These are phyloP conservation scores for Cheilosia vulpina DNA, from an alignment of 2,888 invertebrate genomes.

Conservation along the genomic window DNA sequence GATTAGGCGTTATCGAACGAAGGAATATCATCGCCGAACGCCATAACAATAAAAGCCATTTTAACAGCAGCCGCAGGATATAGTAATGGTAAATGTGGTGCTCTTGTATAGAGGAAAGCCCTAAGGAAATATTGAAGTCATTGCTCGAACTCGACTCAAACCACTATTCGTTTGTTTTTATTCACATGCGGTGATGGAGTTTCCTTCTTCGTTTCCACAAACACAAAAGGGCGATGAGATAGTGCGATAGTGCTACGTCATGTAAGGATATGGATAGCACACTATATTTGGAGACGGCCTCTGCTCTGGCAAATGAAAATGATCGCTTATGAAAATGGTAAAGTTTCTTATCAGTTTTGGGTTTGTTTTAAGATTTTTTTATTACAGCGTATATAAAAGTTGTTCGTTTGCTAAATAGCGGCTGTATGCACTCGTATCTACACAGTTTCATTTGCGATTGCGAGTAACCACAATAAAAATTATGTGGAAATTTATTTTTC, in stretches of 20 bases:
- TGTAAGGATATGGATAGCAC: constrained; percentile 13
- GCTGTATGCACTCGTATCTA: background rate
- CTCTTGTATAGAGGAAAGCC: constrained; percentile 56
- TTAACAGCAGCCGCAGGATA: constrained; percentile 67
- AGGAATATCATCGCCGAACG: constrained; percentile 75
- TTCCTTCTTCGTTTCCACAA: constrained; percentile 41
- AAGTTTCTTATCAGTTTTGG: constrained; percentile 66
- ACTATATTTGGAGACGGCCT: constrained; percentile 4
- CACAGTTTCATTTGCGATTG: too few species aligned
- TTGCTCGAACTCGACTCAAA: constrained; percentile 52
- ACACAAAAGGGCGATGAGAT: constrained; percentile 67
- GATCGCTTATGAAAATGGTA: constrained; percentile 73
- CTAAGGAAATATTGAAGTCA: constrained; percentile 72
- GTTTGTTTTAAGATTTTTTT: constrained; percentile 61
- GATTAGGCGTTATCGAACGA: constrained; percentile 76
- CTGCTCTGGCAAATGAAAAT: constrained; percentile 45
- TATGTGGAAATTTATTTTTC: too few species aligned
- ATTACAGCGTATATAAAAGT: constrained; percentile 66
- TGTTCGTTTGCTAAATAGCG: constrained; percentile 22
- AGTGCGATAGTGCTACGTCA: constrained; percentile 61
- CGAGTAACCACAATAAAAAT: too few species aligned
- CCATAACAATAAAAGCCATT: constrained; percentile 77
- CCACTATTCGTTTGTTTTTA: constrained; percentile 66
- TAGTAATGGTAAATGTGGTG: constrained; percentile 30
- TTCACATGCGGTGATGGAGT: constrained; percentile 65